phyloP scores from a whole-genome alignment of 2,113 vertebrate genomes.

The Toxotes jaculatrix region DNA sequence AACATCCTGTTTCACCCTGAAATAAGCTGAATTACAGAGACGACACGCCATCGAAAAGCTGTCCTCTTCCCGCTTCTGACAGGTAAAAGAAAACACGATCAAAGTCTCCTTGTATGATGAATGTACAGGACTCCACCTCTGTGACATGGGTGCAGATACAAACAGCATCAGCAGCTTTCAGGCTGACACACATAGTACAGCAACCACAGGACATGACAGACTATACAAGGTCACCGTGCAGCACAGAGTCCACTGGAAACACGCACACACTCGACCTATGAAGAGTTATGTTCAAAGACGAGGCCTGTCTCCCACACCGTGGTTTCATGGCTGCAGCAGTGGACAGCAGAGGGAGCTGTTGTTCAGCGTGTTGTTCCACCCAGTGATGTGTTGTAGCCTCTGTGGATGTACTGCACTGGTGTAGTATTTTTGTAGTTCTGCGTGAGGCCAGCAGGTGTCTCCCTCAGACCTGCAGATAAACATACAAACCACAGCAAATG shows the following conservation, averaged over 20 bases:
- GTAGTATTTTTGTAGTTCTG: slow-evolving; percentile 47
- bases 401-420: neutral
- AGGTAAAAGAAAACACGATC: neutral
- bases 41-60: neutral
- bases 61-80: neutral
- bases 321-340: too few relatives aligned
- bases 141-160: slow-evolving; percentile 5
- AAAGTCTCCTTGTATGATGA: neutral
- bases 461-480: slow-evolving; percentile 15
- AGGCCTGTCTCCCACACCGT: too few relatives aligned
- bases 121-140: neutral
- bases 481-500: neutral
- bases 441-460: slow-evolving; percentile 45
- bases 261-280: too few relatives aligned
- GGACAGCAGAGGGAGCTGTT: neutral
- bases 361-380: neutral
- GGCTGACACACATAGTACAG: slow-evolving; percentile 34
- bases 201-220: neutral
- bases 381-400: too few relatives aligned
- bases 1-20: slow-evolving; percentile 14
- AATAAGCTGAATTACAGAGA: neutral
- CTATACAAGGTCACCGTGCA: slow-evolving; percentile 12
- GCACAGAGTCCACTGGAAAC: neutral
- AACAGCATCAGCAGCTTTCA: slow-evolving; percentile 22
- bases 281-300: too few relatives aligned